Evolutionary conservation across 2,797 vertebrate species (phyloP).

Genomic region (Tarsius wallacei): DNA sequence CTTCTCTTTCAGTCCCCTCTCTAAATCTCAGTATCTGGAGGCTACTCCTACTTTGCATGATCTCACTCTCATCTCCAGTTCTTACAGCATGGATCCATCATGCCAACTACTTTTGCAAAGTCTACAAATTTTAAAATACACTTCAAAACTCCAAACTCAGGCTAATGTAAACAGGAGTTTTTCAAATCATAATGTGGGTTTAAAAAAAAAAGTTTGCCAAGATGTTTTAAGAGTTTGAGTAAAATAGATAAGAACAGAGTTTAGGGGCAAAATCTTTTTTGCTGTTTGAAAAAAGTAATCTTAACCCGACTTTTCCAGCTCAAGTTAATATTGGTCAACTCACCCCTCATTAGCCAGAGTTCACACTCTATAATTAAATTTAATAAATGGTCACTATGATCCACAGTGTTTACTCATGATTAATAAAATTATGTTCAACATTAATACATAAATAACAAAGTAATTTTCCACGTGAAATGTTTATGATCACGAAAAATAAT

Average conservation of each 20-base stretch:
- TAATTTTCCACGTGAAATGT: conserved; percentile 16
- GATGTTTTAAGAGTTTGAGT: background rate
- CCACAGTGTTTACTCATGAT: conserved; percentile 26
- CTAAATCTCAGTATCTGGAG: background rate
- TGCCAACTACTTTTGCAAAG: background rate
- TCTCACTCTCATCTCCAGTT: background rate
- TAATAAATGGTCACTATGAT: conserved; percentile 59
- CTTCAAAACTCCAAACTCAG: conserved; percentile 14
- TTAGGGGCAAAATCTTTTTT: conserved; percentile 14
- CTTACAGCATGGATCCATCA: background rate
- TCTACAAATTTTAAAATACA: conserved; percentile 41
- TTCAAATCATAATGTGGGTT: no score
- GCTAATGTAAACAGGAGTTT: background rate
- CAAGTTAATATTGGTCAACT: conserved; percentile 56
- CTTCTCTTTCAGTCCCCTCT: background rate
- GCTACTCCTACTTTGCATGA: background rate
- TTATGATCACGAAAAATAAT: conserved; percentile 65
- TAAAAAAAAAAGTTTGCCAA: background rate
- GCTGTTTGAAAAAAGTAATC: background rate
- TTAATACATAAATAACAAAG: conserved; percentile 57
- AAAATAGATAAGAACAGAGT: background rate
- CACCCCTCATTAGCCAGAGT: conserved; percentile 46
- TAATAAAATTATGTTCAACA: background rate
- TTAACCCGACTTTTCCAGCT: conserved; percentile 12
- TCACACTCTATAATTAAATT: conserved; percentile 65